A percentile compares a stretch with the other conserved stretches of the same genome.
phyloP scores from a whole-genome alignment of 2,113 vertebrate species.

The Machaerirhynchus nigripectus region DNA sequence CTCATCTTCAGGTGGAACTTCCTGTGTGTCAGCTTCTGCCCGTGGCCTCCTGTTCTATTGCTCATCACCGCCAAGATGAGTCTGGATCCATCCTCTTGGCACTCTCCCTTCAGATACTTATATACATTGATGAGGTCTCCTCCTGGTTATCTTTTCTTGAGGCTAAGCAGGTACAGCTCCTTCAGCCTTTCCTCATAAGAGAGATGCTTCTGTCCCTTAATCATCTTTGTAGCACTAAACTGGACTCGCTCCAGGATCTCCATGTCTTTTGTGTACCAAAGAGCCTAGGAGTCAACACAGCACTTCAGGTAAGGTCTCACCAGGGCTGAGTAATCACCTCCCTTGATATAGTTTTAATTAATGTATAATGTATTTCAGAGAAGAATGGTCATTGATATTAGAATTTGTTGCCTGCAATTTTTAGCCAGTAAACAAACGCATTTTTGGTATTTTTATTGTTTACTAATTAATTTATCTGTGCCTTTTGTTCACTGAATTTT shows the following conservation, averaged over 20 bases:
- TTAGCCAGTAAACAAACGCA: neutral
- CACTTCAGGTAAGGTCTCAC: neutral
- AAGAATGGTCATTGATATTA: neutral
- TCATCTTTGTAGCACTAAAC: neutral
- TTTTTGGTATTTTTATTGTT: neutral
- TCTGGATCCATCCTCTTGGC: neutral
- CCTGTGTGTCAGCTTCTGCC: neutral
- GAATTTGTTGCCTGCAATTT: neutral
- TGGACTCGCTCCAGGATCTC: accelerated
- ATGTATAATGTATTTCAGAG: neutral
- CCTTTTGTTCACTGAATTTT: neutral
- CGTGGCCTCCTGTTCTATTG: neutral
- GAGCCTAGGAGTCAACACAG: neutral
- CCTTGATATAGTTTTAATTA: neutral
- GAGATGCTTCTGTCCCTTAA: neutral
- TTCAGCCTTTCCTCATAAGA: neutral
- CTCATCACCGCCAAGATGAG: neutral
- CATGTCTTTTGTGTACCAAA: neutral
- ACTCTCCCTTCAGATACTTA: neutral
- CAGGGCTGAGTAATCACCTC: neutral
- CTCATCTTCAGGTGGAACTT: neutral
- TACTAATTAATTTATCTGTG: neutral
- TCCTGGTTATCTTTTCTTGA: neutral
- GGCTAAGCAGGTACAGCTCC: neutral
- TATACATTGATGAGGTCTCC: neutral